Conservation (phyloP, 2,888 invertebrate genomes). For the Lasioglossum marginatum region DNA sequence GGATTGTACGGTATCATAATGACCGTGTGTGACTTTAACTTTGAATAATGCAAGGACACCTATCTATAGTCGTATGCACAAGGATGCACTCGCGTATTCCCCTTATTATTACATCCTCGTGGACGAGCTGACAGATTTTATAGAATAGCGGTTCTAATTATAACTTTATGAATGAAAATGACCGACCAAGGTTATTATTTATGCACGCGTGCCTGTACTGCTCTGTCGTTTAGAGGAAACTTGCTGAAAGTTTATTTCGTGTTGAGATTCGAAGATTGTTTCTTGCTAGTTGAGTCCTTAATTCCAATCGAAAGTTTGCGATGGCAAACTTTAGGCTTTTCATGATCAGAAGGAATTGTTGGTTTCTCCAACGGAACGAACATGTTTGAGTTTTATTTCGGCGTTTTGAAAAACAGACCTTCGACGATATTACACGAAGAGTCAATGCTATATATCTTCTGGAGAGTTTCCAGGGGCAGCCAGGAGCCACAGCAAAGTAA, state of each 20-base stretch:
- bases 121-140: background rate
- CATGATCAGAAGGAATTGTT: background rate
- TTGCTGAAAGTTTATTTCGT: background rate
- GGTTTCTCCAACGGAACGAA: background rate
- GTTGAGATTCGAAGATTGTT: background rate
- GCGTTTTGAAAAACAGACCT: conserved; percentile 24
- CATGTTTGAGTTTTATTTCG: conserved; percentile 38
- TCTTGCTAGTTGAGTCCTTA: background rate
- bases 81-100: background rate
- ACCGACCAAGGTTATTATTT: background rate
- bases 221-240: background rate
- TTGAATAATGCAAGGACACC: conserved; percentile 21
- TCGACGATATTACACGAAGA: conserved; percentile 39
- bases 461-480: conserved; percentile 62
- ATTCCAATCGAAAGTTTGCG: background rate
- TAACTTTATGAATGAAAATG: background rate
- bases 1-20: background rate
- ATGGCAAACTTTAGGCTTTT: background rate
- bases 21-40: background rate
- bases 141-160: background rate
- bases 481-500: conserved; percentile 61
- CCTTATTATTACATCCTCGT: background rate
- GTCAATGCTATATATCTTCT: conserved; percentile 53
- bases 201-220: background rate
- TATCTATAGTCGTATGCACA: background rate